Conservation (phyloP, 2,888 invertebrate genomes). For the Drosophila borborema region DNA sequence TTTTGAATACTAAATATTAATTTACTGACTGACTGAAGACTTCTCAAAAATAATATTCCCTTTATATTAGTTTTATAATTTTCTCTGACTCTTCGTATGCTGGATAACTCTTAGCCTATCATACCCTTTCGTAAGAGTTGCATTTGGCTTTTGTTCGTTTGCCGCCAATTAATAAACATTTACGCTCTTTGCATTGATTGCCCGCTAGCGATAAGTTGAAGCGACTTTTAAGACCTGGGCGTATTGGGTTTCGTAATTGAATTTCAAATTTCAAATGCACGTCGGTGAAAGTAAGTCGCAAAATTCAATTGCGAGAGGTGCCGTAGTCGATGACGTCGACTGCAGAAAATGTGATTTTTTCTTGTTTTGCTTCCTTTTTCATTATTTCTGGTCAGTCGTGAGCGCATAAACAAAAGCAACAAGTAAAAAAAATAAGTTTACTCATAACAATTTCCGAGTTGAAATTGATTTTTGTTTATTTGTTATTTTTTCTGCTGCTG, state of each 20-base stretch:
- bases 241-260: slow-evolving; percentile 71
- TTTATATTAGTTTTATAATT: no score
- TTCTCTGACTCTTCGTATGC: not conserved
- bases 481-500: slow-evolving; percentile 28
- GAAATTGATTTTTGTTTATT: slow-evolving; percentile 27
- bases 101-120: slow-evolving; percentile 13
- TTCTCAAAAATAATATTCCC: no score
- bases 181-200: slow-evolving; percentile 66
- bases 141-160: slow-evolving; percentile 22
- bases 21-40: no score
- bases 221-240: slow-evolving; percentile 64
- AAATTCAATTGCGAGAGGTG: slow-evolving; percentile 39
- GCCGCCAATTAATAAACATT: slow-evolving; percentile 71
- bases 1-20: no score
- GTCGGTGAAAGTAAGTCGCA: slow-evolving; percentile 69
- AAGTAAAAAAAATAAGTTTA: slow-evolving; percentile 25
- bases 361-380: slow-evolving; percentile 28
- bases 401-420: slow-evolving; percentile 50
- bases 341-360: slow-evolving; percentile 26
- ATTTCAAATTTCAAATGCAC: slow-evolving; percentile 64
- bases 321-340: slow-evolving; percentile 35
- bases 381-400: slow-evolving; percentile 51
- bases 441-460: slow-evolving; percentile 42
- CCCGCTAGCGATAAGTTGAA: slow-evolving; percentile 51
- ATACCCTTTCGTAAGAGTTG: not conserved